Evolutionary conservation across 2,113 vertebrate species (phyloP), one percentile per base, ranked within the genome.

Genomic region (Misgurnus anguillicaudatus): DNA sequence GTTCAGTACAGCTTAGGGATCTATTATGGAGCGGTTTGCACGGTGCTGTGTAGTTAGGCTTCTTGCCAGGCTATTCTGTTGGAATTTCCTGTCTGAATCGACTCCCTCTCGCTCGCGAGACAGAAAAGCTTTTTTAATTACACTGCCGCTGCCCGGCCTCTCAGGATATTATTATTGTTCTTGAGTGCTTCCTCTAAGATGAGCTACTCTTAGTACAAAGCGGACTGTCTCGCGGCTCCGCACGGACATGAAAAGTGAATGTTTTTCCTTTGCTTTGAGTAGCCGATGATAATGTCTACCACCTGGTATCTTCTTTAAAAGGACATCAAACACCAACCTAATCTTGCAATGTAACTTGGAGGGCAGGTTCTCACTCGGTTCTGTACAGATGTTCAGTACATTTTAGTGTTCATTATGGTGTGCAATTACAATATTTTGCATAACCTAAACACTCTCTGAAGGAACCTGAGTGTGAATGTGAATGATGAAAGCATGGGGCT

Each of bases 71-170:
- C 94, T 92, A 90, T 93, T 90, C 89, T 92, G 88, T 85, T 95
- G 94, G 94, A 96, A 97, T 95, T 97, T 97, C 95, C 94, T 95
- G 94, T 94, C 92, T 95, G 90, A 92, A 92, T 94, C 85, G 91
- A 90, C 89, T 92, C 89, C 88, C 92, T 72, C 80, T 61, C 31
- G 45, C 70, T 86, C 84, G 86, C 88, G 90, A 92, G 88, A 92
- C 88, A 94, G 92, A 94, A 93, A 91, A 88, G 86, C 80, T 71
- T 89, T 92, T 93, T 91, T 92, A 95, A 94, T 95, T 93, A 91
- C 92, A 88, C 90, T 87, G 91, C 91, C 89, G 84, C 86, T 85
- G 92, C 92, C 91, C 87, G 87, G 88, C 90, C 92, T 93, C 93
- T 94, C 75, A 91, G 93, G 93, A 93, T 94, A 93, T 95, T 93